Percentiles rank a stretch among this genome's conserved stretches.
Conservation (phyloP, 2,113 vertebrate genomes). For the Erpornis zantholeuca region DNA sequence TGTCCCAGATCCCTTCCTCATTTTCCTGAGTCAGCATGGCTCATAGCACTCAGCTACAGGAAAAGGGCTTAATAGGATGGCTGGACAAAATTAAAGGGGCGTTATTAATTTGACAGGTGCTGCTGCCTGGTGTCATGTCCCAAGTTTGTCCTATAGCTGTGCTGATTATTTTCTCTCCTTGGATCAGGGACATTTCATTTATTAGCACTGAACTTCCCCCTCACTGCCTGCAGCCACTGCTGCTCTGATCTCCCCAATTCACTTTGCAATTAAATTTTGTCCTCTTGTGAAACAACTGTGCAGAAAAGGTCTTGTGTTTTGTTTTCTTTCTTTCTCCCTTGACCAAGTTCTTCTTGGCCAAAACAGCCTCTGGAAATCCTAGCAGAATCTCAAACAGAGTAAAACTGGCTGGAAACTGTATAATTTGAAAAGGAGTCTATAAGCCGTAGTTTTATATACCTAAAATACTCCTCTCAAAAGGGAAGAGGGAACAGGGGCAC, state of each 20-base stretch:
- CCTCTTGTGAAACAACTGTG: slow-evolving; percentile 56
- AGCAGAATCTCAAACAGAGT: not conserved
- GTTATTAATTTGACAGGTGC: slow-evolving; percentile 46
- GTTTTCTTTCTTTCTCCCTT: not conserved
- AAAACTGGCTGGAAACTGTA: not conserved
- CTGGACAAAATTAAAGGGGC: slow-evolving; percentile 48
- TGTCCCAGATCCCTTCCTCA: not conserved
- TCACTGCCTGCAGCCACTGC: slow-evolving; percentile 61
- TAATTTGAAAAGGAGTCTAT: not conserved
- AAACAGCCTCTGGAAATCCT: slow-evolving; percentile 58
- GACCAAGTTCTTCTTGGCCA: slow-evolving; percentile 22
- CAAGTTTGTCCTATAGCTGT: slow-evolving; percentile 38
- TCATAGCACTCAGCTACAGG: not conserved
- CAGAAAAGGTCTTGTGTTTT: slow-evolving; percentile 43
- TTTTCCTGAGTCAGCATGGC: not conserved
- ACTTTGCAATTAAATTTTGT: slow-evolving; percentile 71
- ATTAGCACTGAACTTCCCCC: slow-evolving; percentile 59
- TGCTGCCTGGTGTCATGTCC: slow-evolving; percentile 38
- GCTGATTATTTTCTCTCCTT: slow-evolving; percentile 65
- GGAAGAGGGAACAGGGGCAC: not conserved
- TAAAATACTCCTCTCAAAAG: not conserved
- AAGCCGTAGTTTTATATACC: not conserved
- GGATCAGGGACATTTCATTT: slow-evolving; percentile 64
- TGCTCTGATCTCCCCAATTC: slow-evolving; percentile 69
- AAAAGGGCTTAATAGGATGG: slow-evolving; percentile 27